Percentiles rank a stretch among this genome's conserved stretches.
phyloP scores from a whole-genome alignment of 37 sponge, comb jelly and placozoan species.

The Eunapius fragilis region DNA sequence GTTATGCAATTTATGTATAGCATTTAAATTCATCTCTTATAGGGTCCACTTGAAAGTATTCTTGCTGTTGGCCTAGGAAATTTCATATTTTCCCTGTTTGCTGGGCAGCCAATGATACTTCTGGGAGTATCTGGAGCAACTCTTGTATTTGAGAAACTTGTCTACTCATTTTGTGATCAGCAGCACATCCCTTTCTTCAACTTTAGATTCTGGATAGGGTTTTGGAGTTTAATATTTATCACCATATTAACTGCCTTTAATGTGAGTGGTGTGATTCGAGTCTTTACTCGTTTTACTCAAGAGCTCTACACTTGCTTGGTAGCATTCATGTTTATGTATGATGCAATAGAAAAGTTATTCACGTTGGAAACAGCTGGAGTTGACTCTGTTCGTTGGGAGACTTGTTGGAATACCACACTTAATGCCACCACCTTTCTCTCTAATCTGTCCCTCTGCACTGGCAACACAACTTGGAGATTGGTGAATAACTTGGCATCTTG shows the following conservation, averaged over 20 bases:
- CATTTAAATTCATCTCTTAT: slow-evolving; percentile 21
- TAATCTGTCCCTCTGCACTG: neutral
- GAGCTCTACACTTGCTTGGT: slow-evolving; percentile 86
- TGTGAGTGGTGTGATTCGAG: slow-evolving; percentile 68
- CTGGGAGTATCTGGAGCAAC: slow-evolving; percentile 86
- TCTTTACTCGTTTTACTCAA: slow-evolving; percentile 84
- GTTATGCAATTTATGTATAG: neutral
- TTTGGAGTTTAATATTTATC: slow-evolving; percentile 76
- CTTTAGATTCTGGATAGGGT: slow-evolving; percentile 94
- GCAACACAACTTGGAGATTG: neutral
- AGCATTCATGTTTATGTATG: slow-evolving; percentile 81
- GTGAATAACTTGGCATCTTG: neutral
- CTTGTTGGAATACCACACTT: slow-evolving; percentile 34
- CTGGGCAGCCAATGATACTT: slow-evolving; percentile 88
- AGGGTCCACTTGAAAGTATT: slow-evolving; percentile 79
- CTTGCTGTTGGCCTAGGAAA: slow-evolving; percentile 73
- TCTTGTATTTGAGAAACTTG: slow-evolving; percentile 84
- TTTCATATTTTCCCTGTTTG: slow-evolving; percentile 71
- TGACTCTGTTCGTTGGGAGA: slow-evolving; percentile 38
- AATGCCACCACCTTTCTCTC: slow-evolving; percentile 4
- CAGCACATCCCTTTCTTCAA: slow-evolving; percentile 60
- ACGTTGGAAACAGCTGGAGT: slow-evolving; percentile 6
- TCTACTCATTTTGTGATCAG: slow-evolving; percentile 56
- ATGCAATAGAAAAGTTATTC: slow-evolving; percentile 47
- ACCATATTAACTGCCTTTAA: slow-evolving; percentile 69